Percentiles rank a stretch among this genome's conserved stretches.
phyloP scores from a whole-genome alignment of 2,888 invertebrate species.

The Salpingus planirostris region DNA sequence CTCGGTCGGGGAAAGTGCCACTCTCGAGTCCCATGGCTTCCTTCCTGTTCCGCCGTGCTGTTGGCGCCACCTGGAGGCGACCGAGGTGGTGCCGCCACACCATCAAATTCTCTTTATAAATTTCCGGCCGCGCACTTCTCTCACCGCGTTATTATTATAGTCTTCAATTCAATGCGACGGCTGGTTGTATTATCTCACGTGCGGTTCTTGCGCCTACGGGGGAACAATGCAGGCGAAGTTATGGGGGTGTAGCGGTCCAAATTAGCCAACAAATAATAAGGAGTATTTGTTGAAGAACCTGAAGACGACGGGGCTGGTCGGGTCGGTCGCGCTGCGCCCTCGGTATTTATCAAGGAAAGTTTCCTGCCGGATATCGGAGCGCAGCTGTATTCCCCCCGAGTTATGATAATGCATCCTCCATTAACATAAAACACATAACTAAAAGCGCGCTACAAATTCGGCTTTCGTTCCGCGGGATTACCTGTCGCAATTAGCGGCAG shows the following conservation, averaged over 20 bases:
- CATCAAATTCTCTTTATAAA: too few relatives aligned
- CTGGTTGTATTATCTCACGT: conserved; percentile 8
- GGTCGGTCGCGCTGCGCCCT: conserved; percentile 6
- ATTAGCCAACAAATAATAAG: conserved; percentile 16
- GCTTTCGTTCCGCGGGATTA: conserved; percentile 10
- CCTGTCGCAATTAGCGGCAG: conserved; percentile 13
- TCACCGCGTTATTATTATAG: too few relatives aligned
- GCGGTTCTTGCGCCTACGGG: conserved; percentile 8
- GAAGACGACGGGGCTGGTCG: conserved; percentile 13
- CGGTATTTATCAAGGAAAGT: conserved; percentile 16
- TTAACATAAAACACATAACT: conserved; percentile 19
- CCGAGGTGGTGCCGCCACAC: too few relatives aligned
- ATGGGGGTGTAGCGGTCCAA: conserved; percentile 9
- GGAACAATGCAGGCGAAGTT: conserved; percentile 13
- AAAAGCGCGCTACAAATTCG: conserved; percentile 9
- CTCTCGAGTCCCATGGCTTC: too few relatives aligned
- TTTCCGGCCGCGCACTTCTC: too few relatives aligned
- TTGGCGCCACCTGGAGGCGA: too few relatives aligned
- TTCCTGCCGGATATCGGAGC: conserved; percentile 12
- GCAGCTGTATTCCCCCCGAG: conserved; percentile 19
- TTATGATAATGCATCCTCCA: conserved; percentile 21
- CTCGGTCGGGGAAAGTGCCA: too few relatives aligned
- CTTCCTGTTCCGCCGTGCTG: too few relatives aligned
- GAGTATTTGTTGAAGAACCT: conserved; percentile 15
- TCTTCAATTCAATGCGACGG: too few relatives aligned